Base-by-base conservation (phyloP, 2,888 invertebrate genomes). In the Bombylius discolor region DNA sequence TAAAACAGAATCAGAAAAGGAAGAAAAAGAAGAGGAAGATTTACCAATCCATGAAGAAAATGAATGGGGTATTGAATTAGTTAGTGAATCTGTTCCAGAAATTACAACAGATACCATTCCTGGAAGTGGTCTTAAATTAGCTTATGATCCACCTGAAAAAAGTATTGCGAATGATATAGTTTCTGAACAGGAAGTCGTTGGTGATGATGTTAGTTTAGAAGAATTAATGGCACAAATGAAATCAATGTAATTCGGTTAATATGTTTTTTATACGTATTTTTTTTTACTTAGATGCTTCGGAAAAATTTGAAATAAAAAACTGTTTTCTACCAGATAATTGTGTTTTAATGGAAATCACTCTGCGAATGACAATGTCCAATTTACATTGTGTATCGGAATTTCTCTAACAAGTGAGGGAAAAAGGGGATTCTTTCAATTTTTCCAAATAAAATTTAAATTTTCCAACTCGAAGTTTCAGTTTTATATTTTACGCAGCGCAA, bases 141-240 rank as follows among this genome's bases (percentile, higher is more conserved):
- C 91, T 0, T 92, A 92, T 71, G 82, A 83, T 39, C 76, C 83
- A 44, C 84, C 86, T 0, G 75, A 70, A 8, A 74, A 77, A 62
- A 72, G 67, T 58, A 71, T 73, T 0, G 73, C 9, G 12, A 9
- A 48, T 5, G 50, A 46, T 23, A n/a, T 6, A 44, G 23, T 0
- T 36, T 32, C 4, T 6, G n/a, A 48, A 13, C 39, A 42, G 12
- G 42, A 39, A 4, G 23, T 48, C 13, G 75, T 74, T 8, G 75
- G 76, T 49, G 76, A 78, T 58, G 83, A 81, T 58, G 73, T 82
- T 5, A 88, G 85, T 60, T 78, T 97, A 53, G 95, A 95, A 57
- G 93, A 95, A 54, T 78, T 97, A 59, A 94, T 94, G 90, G 86
- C 85, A 59, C 85, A 91, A 74, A 88, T 96, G 89, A 92, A 94